Evolutionary conservation across 2,888 invertebrate species (phyloP).

Genomic region (Lysandra coridon): DNA sequence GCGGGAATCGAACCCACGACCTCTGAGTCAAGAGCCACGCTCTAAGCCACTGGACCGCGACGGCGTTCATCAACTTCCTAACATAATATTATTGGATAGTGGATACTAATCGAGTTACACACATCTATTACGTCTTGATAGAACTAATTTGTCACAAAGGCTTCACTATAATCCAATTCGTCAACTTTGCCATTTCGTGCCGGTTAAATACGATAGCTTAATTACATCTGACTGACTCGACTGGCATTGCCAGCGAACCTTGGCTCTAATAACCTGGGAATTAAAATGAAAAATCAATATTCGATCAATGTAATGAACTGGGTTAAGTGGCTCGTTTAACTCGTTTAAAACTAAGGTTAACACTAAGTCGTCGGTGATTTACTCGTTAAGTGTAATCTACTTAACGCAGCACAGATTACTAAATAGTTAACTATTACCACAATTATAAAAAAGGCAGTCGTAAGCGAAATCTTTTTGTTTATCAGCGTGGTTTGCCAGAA

Average conservation of each 20-base stretch:
- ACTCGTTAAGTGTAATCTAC: neutral
- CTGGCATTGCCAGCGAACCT: conserved; percentile 15
- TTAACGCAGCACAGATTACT: neutral
- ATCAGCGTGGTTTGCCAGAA: too few species aligned
- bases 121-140: neutral
- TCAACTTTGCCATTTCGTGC: conserved; percentile 26
- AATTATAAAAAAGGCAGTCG: neutral
- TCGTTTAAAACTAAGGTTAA: neutral
- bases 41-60: too few species aligned
- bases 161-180: conserved; percentile 16
- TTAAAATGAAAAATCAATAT: conserved; percentile 14
- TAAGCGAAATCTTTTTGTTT: neutral
- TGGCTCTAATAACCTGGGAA: conserved; percentile 6
- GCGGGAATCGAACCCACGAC: too few species aligned
- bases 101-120: neutral
- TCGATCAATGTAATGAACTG: conserved; percentile 5
- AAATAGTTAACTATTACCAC: neutral
- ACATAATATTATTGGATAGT: neutral
- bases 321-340: neutral
- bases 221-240: conserved; percentile 13
- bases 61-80: too few species aligned
- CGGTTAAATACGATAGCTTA: conserved; percentile 21
- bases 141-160: conserved; percentile 8
- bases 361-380: neutral
- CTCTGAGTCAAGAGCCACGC: too few species aligned